Conservation (phyloP, 2,113 vertebrate species). For the Dissostichus mawsoni region DNA sequence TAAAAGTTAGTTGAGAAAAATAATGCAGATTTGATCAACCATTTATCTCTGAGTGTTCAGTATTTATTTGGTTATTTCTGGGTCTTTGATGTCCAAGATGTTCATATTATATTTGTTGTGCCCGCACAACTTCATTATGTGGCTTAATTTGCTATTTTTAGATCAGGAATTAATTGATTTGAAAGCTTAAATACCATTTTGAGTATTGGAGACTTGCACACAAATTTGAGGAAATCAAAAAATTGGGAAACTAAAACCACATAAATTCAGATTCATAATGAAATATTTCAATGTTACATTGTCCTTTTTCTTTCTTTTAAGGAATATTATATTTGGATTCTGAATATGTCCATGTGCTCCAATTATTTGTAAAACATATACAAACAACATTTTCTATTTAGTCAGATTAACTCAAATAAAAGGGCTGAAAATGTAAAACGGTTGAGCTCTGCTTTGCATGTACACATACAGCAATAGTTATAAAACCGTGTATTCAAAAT, state of each 20-base stretch:
- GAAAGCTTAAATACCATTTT: no score
- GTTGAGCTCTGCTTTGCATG: background rate
- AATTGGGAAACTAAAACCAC: no score
- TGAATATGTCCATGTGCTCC: background rate
- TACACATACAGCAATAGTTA: background rate
- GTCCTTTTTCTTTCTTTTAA: background rate
- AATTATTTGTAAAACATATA: background rate
- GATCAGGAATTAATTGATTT: background rate
- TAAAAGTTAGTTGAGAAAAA: background rate
- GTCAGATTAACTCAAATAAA: background rate
- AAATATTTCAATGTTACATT: background rate
- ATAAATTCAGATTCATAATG: background rate
- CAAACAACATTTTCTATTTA: background rate
- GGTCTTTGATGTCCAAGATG: background rate
- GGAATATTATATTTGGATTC: background rate
- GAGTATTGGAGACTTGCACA: no score
- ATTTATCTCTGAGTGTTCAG: background rate
- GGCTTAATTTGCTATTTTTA: background rate
- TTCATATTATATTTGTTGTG: background rate
- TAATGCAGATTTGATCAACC: background rate
- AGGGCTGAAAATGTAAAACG: background rate
- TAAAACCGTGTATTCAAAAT: conserved; percentile 4
- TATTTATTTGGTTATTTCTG: no score
- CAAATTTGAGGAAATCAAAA: no score
- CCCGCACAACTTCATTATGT: background rate